Conservation (phyloP, 2,888 invertebrate species). For the Dynastes hyllus region DNA sequence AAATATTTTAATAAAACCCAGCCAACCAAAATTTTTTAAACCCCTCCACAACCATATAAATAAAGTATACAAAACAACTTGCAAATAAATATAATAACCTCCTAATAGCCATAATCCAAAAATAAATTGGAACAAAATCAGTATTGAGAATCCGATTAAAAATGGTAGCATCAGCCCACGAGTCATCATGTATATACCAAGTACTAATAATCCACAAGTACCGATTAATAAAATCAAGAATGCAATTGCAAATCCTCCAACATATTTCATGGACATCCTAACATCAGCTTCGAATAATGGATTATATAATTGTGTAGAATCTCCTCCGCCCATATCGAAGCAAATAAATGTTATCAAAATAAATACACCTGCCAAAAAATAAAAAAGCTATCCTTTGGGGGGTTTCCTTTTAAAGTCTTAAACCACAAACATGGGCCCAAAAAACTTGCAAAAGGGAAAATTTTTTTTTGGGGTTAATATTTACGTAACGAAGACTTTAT, state of each 20-base stretch:
- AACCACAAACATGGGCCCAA: conserved; percentile 93
- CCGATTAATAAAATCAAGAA: conserved; percentile 75
- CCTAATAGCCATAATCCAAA: conserved; percentile 91
- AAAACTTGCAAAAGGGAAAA: conserved; percentile 88
- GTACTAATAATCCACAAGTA: conserved; percentile 76
- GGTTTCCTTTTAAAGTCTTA: too few species aligned
- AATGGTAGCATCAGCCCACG: conserved; percentile 89
- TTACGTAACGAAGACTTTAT: neutral
- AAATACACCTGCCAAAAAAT: too few species aligned
- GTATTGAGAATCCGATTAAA: conserved; percentile 80
- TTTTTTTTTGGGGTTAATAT: too few species aligned
- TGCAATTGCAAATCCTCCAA: conserved; percentile 78
- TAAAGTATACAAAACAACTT: conserved; percentile 84
- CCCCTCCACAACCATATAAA: conserved; percentile 87
- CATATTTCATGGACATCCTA: conserved; percentile 81
- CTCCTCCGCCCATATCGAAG: conserved; percentile 90
- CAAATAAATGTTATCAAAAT: conserved; percentile 83
- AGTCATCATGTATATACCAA: conserved; percentile 80
- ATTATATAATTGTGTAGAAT: conserved; percentile 90
- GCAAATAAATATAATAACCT: conserved; percentile 92
- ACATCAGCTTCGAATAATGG: conserved; percentile 93
- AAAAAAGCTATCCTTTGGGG: too few species aligned
- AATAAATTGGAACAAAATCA: conserved; percentile 83
- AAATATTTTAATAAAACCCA: conserved; percentile 91
- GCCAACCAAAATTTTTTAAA: too few species aligned